Evolutionary conservation across 2,113 vertebrate genomes (phyloP).

Genomic region (Hipposideros armiger): DNA sequence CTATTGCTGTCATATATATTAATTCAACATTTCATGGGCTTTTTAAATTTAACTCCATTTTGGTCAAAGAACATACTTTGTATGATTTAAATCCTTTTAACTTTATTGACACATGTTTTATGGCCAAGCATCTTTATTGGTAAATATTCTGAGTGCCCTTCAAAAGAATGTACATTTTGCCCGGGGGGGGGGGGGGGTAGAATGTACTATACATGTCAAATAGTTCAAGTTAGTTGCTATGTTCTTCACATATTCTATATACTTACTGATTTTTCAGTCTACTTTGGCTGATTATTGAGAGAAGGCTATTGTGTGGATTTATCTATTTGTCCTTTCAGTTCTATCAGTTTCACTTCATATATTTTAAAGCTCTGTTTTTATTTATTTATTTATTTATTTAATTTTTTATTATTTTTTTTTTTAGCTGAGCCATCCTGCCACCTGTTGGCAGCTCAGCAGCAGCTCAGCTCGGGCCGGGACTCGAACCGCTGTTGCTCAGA

Average conservation of each 20-base stretch:
- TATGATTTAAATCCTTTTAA: neutral
- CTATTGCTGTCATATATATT: neutral
- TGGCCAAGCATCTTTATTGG: slow-evolving; percentile 1
- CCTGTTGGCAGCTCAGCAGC: no score
- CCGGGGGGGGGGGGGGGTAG: neutral
- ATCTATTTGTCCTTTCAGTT: neutral
- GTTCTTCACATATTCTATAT: neutral
- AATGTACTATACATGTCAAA: neutral
- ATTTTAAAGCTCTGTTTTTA: slow-evolving; percentile 10
- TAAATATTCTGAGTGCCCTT: neutral
- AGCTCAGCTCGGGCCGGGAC: no score
- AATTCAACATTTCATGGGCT: slow-evolving; percentile 15
- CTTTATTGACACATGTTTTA: neutral
- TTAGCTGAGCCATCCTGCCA: no score
- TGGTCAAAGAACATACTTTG: slow-evolving; percentile 37
- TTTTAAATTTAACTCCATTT: slow-evolving; percentile 35
- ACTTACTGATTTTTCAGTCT: neutral
- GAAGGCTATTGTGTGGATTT: neutral
- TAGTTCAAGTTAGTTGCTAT: neutral
- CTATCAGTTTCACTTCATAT: neutral
- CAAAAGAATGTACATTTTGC: neutral
- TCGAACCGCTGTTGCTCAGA: no score
- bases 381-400: no score
- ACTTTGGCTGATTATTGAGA: neutral
- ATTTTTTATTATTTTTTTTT: no score